Evolutionary conservation across 2,888 invertebrate species (phyloP), one percentile per base, ranked within the genome.

Genomic region (Alcis repandata): DNA sequence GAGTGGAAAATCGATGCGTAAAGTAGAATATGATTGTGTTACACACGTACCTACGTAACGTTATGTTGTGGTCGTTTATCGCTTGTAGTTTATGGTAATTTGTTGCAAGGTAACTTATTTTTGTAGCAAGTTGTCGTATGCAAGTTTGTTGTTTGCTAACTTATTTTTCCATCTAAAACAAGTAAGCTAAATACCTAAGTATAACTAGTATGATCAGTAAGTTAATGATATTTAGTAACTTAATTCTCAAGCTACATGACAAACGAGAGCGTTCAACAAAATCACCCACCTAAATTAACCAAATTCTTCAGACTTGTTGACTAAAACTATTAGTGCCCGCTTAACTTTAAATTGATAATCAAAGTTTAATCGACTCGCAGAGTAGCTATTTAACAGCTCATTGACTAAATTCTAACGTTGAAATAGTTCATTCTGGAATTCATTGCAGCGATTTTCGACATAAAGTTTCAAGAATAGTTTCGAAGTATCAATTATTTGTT

Each of bases 291-390:
- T 32, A 32, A 49, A 2, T 32, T 32, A 32, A 4, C 27, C 10
- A 20, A 51, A 51, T 36, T 51, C 13, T n/a, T 36, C 19, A 36
- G 17, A 38, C 3, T 38, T 36, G 20, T 36, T 36, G 13, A 51
- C 36, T 51, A 38, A 51, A 51, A 19, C 51, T 51, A 51, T 51
- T 36, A 51, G 36, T 9, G 51, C 10, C 69, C 6, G 36, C 4
- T 61, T 6, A 33, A 40, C 40, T 40, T 13, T 36, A 36, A 51
- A 7, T 19, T 15, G 40, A 6, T 53, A 40, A 40, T 53, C 40
- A 22, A 27, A 27, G 27, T 27, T 53, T 41, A 22, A 53, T 9
- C 22, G 40, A 53, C 40, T 22, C 13, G 27, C 51, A 15, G 15
- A 22, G 6, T 27, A 27, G 27, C 10, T 15, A 40, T 53, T 40